phyloP scores from a whole-genome alignment of 1,140 invertebrate genomes.

The Teleogryllus occipitalis region DNA sequence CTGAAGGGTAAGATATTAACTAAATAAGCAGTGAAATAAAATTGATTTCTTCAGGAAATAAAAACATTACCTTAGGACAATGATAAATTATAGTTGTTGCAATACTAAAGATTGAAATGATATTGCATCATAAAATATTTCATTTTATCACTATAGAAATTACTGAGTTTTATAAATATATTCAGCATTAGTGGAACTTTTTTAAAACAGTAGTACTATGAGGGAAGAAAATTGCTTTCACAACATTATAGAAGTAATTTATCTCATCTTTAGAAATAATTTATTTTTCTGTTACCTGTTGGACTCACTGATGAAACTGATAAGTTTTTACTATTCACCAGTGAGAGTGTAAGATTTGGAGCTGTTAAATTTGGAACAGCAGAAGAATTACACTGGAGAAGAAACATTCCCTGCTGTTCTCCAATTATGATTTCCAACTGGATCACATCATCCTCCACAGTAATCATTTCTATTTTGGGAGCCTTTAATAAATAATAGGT shows the following conservation, averaged over 20 bases:
- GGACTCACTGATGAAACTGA: conserved; percentile 9
- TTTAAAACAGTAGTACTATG: not conserved
- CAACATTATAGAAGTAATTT: not conserved
- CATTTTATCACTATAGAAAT: no score
- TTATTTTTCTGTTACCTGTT: conserved; percentile 6
- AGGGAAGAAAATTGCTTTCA: not conserved
- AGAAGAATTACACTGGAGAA: conserved; percentile 10
- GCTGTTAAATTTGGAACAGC: not conserved
- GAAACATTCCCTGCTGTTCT: not conserved
- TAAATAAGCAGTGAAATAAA: no score
- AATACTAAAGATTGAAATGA: no score
- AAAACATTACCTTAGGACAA: no score
- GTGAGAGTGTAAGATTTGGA: not conserved
- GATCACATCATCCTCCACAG: conserved; percentile 20
- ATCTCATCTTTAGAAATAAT: no score
- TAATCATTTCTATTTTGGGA: conserved; percentile 9
- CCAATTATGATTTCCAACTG: conserved; percentile 12
- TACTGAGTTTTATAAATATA: no score
- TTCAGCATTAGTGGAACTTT: not conserved
- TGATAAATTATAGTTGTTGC: no score
- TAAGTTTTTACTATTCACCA: conserved; percentile 19
- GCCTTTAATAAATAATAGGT: no score
- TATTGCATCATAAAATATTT: no score
- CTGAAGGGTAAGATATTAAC: no score
- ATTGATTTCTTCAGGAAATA: no score